Percentiles rank a stretch among this genome's conserved stretches.
Evolutionary conservation across 2,797 vertebrate genomes (phyloP).

Genomic region (Oreonectes daqikongensis): DNA sequence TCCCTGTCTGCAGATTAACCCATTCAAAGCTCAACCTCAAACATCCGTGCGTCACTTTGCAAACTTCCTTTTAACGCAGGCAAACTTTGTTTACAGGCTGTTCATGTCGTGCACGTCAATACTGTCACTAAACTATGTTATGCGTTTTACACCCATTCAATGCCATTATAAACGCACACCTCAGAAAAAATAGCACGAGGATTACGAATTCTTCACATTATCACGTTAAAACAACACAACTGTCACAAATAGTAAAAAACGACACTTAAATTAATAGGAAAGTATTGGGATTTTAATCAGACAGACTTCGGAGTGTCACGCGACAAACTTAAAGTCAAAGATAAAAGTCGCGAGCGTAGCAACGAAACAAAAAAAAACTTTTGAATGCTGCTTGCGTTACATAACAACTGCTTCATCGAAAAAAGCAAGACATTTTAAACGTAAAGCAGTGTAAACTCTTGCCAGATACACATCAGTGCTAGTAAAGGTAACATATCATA

Average conservation of each 20-base stretch:
- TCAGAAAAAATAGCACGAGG: no score
- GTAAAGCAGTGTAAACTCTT: background rate
- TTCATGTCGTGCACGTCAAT: no score
- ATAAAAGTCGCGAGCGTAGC: background rate
- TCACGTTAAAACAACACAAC: no score
- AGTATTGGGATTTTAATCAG: background rate
- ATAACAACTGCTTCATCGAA: background rate
- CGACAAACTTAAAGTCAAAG: background rate
- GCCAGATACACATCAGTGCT: no score
- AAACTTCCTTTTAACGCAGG: constrained; percentile 17
- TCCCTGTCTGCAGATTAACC: background rate
- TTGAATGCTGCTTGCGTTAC: no score
- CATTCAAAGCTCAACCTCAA: constrained; percentile 18
- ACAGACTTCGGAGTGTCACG: background rate
- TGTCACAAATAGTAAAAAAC: background rate
- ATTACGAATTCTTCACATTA: no score
- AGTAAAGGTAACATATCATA: no score
- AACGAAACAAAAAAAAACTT: background rate
- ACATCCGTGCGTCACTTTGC: constrained; percentile 8
- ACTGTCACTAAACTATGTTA: background rate
- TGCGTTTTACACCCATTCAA: no score
- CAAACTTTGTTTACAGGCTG: background rate
- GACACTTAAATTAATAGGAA: background rate
- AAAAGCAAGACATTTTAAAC: background rate
- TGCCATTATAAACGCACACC: no score